Evolutionary conservation across 64 coral and sea anemone genomes (phyloP).

Genomic region (Acropora yongei): DNA sequence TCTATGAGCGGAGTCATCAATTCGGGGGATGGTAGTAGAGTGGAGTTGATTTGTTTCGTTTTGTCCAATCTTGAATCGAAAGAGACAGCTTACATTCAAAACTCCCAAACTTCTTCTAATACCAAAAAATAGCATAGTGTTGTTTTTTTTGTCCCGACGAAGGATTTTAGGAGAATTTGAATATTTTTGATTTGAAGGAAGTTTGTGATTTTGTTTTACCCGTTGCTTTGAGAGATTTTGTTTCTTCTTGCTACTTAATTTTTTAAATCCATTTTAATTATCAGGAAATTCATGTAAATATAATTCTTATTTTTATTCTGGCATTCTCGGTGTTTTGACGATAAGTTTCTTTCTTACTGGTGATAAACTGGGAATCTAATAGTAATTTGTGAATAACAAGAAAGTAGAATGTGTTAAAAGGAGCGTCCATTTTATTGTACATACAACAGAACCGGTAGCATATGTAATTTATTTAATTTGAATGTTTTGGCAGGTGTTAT

Average conservation of each 20-base stretch:
- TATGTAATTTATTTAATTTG: neutral
- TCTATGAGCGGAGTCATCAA: too few relatives aligned
- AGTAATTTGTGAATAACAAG: neutral
- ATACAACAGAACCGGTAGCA: neutral
- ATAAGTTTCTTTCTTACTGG: neutral
- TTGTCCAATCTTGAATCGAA: neutral
- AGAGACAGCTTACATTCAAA: neutral
- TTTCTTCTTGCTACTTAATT: neutral
- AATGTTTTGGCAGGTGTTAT: neutral
- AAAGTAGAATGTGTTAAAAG: neutral
- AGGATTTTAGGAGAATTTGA: neutral
- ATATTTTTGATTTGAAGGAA: neutral
- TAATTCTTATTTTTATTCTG: neutral
- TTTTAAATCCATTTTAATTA: neutral
- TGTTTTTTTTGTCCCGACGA: neutral
- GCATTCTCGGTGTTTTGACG: neutral
- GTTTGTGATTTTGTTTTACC: neutral
- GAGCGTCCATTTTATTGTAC: conserved; percentile 27
- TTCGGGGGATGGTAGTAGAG: too few relatives aligned
- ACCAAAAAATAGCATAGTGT: neutral
- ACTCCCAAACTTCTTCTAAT: neutral
- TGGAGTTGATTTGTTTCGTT: neutral
- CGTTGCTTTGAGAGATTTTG: neutral
- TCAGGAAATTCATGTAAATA: conserved; percentile 33
- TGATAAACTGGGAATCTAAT: neutral